phyloP scores from a whole-genome alignment of 2,888 invertebrate species.

The Callinectes sapidus region DNA sequence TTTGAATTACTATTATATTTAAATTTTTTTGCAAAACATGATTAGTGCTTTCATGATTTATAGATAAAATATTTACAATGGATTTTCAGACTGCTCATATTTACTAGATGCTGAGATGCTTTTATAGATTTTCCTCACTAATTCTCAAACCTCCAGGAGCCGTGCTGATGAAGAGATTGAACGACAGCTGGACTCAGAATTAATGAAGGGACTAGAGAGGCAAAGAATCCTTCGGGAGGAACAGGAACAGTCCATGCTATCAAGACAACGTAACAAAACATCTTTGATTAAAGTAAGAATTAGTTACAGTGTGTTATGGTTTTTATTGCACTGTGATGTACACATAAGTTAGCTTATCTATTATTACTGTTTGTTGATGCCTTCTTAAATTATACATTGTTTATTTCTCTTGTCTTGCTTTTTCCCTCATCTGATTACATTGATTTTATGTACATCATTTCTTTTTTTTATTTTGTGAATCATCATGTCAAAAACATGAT shows the following conservation, averaged over 20 bases:
- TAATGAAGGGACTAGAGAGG: constrained; percentile 74
- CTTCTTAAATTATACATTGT: too few species aligned
- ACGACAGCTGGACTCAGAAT: constrained; percentile 88
- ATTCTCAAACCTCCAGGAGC: constrained; percentile 75
- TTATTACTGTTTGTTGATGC: too few species aligned
- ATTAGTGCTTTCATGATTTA: too few species aligned
- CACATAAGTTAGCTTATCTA: too few species aligned
- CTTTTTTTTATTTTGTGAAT: too few species aligned
- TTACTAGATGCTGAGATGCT: neutral
- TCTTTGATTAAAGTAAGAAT: constrained; percentile 54
- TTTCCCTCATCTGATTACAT: too few species aligned
- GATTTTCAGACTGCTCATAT: neutral
- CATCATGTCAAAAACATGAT: too few species aligned
- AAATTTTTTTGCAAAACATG: too few species aligned
- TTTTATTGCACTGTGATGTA: neutral
- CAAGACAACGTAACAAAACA: constrained; percentile 54
- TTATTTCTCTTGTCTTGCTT: too few species aligned
- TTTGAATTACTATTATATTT: too few species aligned
- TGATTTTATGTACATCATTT: too few species aligned
- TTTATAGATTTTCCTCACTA: neutral
- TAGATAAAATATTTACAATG: neutral
- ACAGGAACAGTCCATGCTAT: constrained; percentile 79
- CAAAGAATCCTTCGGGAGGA: constrained; percentile 76
- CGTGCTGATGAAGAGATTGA: constrained; percentile 90
- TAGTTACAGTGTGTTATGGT: neutral